phyloP scores from a whole-genome alignment of 2,797 vertebrate genomes.

The Anabas testudineus region DNA sequence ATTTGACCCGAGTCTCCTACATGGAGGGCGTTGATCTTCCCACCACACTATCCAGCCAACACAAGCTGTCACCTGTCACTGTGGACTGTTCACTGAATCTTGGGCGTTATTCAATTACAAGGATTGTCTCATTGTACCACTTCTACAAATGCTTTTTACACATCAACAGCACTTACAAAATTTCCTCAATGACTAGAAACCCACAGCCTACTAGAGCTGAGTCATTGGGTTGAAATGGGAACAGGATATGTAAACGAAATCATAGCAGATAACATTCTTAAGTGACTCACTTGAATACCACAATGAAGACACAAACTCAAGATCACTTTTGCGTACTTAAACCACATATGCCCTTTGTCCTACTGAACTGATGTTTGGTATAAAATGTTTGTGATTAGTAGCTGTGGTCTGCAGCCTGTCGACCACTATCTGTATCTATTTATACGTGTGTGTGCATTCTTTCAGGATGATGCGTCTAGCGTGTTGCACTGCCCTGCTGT shows the following conservation, averaged over 20 bases:
- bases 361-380: constrained; percentile 11
- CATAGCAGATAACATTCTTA: constrained; percentile 38
- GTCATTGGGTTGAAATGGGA: constrained; percentile 25
- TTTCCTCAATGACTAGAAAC: not conserved
- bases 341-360: constrained; percentile 28
- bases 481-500: constrained; percentile 87
- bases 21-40: no score
- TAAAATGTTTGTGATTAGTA: constrained; percentile 35
- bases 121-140: not conserved
- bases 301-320: not conserved
- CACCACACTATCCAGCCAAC: no score
- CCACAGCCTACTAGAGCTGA: not conserved
- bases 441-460: constrained; percentile 46
- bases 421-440: constrained; percentile 29
- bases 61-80: constrained; percentile 35
- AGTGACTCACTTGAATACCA: not conserved
- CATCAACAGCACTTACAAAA: not conserved
- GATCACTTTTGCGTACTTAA: constrained; percentile 3
- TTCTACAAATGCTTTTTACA: not conserved
- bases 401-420: not conserved
- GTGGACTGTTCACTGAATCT: constrained; percentile 3
- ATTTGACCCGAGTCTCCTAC: no score
- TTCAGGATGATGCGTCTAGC: constrained; percentile 90
- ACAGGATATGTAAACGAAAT: constrained; percentile 34
- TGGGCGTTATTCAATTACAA: constrained; percentile 2